Conservation (phyloP, 2,113 vertebrate species). For the Anoura caudifer region DNA sequence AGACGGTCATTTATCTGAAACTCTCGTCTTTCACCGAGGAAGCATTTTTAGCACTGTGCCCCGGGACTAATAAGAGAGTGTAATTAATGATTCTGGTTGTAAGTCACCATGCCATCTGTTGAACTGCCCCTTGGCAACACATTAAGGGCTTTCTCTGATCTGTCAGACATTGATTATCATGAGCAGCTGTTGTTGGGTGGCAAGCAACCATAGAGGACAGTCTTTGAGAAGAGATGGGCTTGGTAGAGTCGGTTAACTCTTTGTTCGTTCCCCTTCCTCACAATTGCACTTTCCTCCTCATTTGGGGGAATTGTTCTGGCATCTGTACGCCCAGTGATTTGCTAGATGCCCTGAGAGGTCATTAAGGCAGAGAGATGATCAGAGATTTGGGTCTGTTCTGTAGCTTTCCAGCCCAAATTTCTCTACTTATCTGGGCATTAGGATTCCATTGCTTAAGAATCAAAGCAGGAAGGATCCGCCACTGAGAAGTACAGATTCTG, state of each 20-base stretch:
- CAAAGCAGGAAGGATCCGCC: background rate
- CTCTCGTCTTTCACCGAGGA: slow-evolving; percentile 59
- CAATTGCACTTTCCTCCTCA: background rate
- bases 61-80: slow-evolving; percentile 70
- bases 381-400: background rate
- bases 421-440: background rate
- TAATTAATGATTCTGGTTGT: slow-evolving; percentile 80
- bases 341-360: background rate
- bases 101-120: slow-evolving; percentile 81
- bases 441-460: background rate
- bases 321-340: background rate
- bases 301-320: background rate
- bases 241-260: slow-evolving; percentile 33
- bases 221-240: slow-evolving; percentile 71
- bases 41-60: slow-evolving; percentile 51
- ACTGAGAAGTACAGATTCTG: background rate
- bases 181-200: slow-evolving; percentile 77
- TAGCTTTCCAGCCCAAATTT: background rate
- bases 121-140: slow-evolving; percentile 76
- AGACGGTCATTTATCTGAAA: slow-evolving; percentile 66
- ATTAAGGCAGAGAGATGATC: background rate
- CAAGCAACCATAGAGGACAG: slow-evolving; percentile 68
- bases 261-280: background rate
- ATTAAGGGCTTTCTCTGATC: slow-evolving; percentile 72
- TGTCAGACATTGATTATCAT: slow-evolving; percentile 64